Conservation (phyloP, 2,797 vertebrate genomes). For the Sebastes matsubarae region DNA sequence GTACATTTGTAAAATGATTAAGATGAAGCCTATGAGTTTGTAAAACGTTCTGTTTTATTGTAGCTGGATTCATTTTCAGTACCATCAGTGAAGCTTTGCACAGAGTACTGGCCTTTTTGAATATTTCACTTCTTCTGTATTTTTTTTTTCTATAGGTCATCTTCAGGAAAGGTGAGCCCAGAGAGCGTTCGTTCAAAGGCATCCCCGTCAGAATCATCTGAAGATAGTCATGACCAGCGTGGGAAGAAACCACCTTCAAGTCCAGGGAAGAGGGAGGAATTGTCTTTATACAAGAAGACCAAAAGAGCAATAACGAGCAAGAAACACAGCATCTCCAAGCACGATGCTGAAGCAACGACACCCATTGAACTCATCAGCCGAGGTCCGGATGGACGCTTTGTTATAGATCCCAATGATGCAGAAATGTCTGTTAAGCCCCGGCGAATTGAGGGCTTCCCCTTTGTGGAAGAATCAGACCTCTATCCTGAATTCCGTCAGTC, state of each 20-base stretch:
- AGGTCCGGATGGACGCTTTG: constrained; percentile 94
- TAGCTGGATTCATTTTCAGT: not conserved
- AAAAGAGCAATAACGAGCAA: constrained; percentile 99
- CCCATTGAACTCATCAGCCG: constrained; percentile 94
- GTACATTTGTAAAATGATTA: not conserved
- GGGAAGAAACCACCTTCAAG: constrained; percentile 90
- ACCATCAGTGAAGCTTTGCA: not conserved
- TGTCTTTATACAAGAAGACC: constrained; percentile 98
- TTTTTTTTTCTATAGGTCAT: constrained; percentile 83
- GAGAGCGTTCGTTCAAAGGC: constrained; percentile 90
- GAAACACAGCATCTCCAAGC: constrained; percentile 94
- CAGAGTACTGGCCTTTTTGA: not conserved
- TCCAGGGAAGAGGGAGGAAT: constrained; percentile 91
- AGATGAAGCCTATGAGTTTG: no score
- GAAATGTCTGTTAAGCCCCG: constrained; percentile 90
- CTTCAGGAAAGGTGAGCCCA: constrained; percentile 96
- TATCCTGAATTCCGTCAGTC: constrained; percentile 99
- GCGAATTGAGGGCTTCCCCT: constrained; percentile 97
- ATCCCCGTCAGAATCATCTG: constrained; percentile 94
- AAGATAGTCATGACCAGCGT: constrained; percentile 90
- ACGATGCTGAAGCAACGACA: constrained; percentile 85
- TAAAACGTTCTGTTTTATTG: not conserved
- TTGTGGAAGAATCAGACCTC: constrained; percentile 97
- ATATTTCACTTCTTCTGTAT: constrained; percentile 19
- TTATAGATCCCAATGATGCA: constrained; percentile 86